Evolutionary conservation across 1,140 invertebrate species (phyloP).

Genomic region (Ceratosolen fusciceps): DNA sequence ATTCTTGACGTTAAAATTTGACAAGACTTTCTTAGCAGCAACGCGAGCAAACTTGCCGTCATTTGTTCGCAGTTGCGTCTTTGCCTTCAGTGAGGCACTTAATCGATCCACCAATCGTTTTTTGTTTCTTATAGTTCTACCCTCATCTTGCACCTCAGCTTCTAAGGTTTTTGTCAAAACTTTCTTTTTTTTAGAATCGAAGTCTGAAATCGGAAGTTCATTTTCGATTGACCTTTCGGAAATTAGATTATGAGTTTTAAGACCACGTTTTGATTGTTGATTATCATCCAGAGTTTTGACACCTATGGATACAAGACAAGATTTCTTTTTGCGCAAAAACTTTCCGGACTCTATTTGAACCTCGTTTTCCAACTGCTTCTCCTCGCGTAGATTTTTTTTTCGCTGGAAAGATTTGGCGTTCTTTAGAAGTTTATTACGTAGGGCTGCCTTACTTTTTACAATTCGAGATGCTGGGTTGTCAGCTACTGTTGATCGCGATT

Average conservation of each 20-base stretch:
- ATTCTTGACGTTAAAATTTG: conserved; percentile 13
- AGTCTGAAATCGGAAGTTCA: neutral
- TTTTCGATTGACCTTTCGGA: neutral
- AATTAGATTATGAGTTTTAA: conserved; percentile 4
- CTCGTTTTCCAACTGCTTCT: conserved; percentile 44
- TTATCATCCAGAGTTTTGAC: neutral
- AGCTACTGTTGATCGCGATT: conserved; percentile 57
- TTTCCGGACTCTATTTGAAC: neutral
- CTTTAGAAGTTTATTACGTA: conserved; percentile 66
- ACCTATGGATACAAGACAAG: neutral
- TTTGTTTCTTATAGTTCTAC: neutral
- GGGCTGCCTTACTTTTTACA: conserved; percentile 58
- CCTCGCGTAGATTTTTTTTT: conserved; percentile 51
- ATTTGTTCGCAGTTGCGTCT: conserved; percentile 59
- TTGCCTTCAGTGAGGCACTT: conserved; percentile 59
- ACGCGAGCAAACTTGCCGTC: conserved; percentile 58
- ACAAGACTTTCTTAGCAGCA: neutral
- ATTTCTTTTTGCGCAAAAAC: conserved; percentile 22
- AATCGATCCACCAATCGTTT: conserved; percentile 54
- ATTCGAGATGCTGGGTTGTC: conserved; percentile 35
- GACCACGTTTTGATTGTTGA: neutral
- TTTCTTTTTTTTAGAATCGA: neutral
- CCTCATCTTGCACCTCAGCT: neutral
- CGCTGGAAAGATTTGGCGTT: conserved; percentile 67
- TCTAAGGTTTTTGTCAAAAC: neutral